Evolutionary conservation across 2,113 vertebrate genomes (phyloP).

Genomic region (Saimiri boliviensis): DNA sequence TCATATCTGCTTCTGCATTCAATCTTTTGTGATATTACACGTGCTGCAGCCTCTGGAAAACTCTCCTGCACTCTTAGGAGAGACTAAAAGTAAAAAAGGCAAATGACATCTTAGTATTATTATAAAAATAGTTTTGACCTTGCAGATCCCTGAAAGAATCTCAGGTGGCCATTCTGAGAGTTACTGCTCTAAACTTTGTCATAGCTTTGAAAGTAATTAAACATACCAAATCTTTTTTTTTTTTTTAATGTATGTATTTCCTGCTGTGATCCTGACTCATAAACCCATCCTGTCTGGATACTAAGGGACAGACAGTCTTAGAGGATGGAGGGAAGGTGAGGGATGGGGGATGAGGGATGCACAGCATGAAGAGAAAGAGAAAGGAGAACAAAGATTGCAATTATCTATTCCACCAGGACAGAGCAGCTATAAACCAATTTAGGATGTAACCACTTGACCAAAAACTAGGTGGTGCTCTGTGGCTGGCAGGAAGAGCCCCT

Average conservation of each 20-base stretch:
- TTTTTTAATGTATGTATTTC: not conserved
- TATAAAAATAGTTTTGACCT: not conserved
- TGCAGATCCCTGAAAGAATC: not conserved
- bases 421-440: not conserved
- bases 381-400: not conserved
- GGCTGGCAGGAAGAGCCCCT: not conserved
- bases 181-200: not conserved
- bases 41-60: not conserved
- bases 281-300: not conserved
- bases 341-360: no score
- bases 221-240: not conserved
- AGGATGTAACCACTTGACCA: not conserved
- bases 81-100: not conserved
- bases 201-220: not conserved
- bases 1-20: not conserved
- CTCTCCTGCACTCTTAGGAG: not conserved
- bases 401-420: not conserved
- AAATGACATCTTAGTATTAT: not conserved
- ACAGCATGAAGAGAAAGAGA: no score
- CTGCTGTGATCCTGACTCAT: not conserved
- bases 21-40: not conserved
- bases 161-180: slow-evolving; percentile 19
- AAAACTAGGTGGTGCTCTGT: not conserved
- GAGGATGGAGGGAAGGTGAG: not conserved
- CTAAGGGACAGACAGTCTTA: not conserved